Percentiles rank a stretch among this genome's conserved stretches.
Evolutionary conservation across 2,888 invertebrate genomes (phyloP).

Genomic region (Frankliniella intonsa): DNA sequence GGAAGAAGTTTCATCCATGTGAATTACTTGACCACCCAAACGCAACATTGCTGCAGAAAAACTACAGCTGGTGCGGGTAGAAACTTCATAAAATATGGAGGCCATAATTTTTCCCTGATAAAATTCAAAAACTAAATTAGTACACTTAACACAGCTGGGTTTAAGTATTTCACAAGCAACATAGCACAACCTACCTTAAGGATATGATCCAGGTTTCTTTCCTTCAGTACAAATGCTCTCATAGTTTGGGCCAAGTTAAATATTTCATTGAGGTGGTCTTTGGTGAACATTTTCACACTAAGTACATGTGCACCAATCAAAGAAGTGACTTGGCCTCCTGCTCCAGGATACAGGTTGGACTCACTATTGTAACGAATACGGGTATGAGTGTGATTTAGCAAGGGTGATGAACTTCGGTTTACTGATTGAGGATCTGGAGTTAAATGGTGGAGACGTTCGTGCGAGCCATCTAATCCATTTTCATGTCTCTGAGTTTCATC

Average conservation of each 20-base stretch:
- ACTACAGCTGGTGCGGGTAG: conserved; percentile 93
- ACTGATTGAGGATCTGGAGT: conserved; percentile 40
- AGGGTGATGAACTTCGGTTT: conserved; percentile 43
- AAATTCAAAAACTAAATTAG: conserved; percentile 29
- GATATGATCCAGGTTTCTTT: conserved; percentile 77
- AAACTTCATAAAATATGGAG: conserved; percentile 95
- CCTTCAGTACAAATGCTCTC: conserved; percentile 72
- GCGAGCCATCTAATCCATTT: not conserved
- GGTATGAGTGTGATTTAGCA: conserved; percentile 32
- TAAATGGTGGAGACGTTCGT: not conserved
- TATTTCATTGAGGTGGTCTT: conserved; percentile 85
- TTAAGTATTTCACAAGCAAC: not conserved
- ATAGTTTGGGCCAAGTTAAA: conserved; percentile 85
- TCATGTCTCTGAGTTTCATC: not conserved
- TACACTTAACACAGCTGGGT: not conserved
- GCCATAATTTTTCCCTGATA: conserved; percentile 86
- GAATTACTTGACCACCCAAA: conserved; percentile 87
- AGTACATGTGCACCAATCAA: conserved; percentile 75
- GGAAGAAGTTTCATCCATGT: conserved; percentile 84
- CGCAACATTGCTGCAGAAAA: conserved; percentile 96
- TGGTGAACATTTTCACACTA: conserved; percentile 77
- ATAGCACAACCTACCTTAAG: conserved; percentile 53
- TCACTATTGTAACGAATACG: conserved; percentile 44
- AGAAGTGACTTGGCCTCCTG: conserved; percentile 45
- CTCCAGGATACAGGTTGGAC: conserved; percentile 42